Evolutionary conservation across 2,113 vertebrate genomes (phyloP).

Genomic region (Sceloporus undulatus): DNA sequence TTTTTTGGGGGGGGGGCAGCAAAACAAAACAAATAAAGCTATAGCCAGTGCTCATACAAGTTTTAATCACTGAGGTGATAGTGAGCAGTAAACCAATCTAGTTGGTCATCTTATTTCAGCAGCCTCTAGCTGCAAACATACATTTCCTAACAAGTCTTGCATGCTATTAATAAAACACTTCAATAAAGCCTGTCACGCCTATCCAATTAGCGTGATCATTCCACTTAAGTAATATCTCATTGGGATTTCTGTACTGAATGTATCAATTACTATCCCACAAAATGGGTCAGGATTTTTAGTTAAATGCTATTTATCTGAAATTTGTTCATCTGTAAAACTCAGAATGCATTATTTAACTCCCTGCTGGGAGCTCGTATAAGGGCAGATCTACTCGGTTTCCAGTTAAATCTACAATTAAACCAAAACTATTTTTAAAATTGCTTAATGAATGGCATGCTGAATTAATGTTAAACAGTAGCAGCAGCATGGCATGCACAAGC

Average conservation of each 20-base stretch:
- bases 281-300: conserved; percentile 25
- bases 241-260: conserved; percentile 26
- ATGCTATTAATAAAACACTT: background rate
- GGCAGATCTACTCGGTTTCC: conserved; percentile 14
- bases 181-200: background rate
- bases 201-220: conserved; percentile 13
- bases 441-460: conserved; percentile 10
- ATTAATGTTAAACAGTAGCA: conserved; percentile 7
- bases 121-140: background rate
- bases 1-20: background rate
- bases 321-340: conserved; percentile 36
- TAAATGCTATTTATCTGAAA: conserved; percentile 26
- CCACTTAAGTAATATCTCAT: conserved; percentile 27
- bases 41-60: background rate
- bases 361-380: conserved; percentile 14
- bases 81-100: background rate
- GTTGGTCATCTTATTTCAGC: background rate
- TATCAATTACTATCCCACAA: conserved; percentile 36
- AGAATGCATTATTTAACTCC: conserved; percentile 36
- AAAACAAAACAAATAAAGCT: background rate
- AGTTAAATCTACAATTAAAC: conserved; percentile 26
- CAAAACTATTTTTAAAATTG: conserved; percentile 15
- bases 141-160: conserved; percentile 7
- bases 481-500: background rate
- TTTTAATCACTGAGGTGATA: background rate